These are phyloP conservation scores for Phyllotis vaccarum DNA, from an alignment of 2,797 vertebrate species.

Conservation along the genomic window DNA sequence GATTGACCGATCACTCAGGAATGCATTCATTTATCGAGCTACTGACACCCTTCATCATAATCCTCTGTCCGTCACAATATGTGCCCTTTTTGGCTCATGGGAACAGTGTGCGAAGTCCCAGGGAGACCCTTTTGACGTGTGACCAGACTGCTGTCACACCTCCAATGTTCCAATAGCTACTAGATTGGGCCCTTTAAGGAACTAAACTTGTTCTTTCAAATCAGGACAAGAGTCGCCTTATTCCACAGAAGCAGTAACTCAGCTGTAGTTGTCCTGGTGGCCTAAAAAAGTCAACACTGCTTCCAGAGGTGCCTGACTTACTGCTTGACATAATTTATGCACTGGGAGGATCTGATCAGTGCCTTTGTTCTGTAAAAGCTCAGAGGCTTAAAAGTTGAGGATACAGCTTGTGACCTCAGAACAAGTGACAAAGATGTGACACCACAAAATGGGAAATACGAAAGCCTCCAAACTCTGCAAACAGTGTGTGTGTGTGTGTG, in stretches of 20 bases:
- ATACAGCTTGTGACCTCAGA: background rate
- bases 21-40: background rate
- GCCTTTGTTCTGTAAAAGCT: conserved; percentile 68
- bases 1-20: background rate
- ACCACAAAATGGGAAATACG: conserved; percentile 36
- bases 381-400: conserved; percentile 66
- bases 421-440: conserved; percentile 22
- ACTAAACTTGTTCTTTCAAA: conserved; percentile 58
- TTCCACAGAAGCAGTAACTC: conserved; percentile 69
- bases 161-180: background rate
- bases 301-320: conserved; percentile 79
- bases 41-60: background rate
- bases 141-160: background rate
- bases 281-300: conserved; percentile 74
- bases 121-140: background rate
- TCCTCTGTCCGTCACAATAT: background rate
- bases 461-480: conserved; percentile 48
- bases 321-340: conserved; percentile 71
- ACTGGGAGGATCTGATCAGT: conserved; percentile 70
- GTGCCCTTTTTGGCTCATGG: background rate
- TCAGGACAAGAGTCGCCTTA: conserved; percentile 74
- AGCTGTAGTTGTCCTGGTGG: conserved; percentile 69
- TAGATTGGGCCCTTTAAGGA: conserved; percentile 68
- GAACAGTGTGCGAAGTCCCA: background rate
- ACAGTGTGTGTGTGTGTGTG: background rate